Evolutionary conservation across 1,140 invertebrate species (phyloP), one percentile per base, ranked within the genome.

Genomic region (Neoseiulus cucumeris): DNA sequence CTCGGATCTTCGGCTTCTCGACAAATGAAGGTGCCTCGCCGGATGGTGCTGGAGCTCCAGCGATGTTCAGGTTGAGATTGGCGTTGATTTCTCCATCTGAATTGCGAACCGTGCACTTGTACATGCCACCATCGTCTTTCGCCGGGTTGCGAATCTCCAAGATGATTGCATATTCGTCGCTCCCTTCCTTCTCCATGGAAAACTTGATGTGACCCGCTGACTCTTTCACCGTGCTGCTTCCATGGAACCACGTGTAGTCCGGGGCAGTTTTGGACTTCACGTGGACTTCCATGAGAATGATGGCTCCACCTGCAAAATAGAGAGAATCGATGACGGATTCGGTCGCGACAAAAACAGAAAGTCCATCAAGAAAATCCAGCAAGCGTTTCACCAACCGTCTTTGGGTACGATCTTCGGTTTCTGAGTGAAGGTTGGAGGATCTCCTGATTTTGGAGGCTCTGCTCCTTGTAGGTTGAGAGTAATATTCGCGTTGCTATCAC

Each of bases 401-500:
- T 97, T 96, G 71, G 94, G 90, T 79, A 95, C 91, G 75, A 98
- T 97, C 77, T 86, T 84, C 44, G 94, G 93, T 80, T 96, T 95
- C 75, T 94, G 93, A 72, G 91, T 82, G 76, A 98, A 94, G 47
- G 88, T 89, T 64, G 94, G 94, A 68, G 91, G 87, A 66, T 74
- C 71, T 42, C 70, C 87, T 77, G 51, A 20, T 20, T 59, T 59
- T 9, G 51, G 51, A 25, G 51, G 51, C 51, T 59, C 51, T 17
- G 51, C 51, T 91, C 90, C 91, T 89, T 93, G 89, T 82, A 98
- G 96, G 78, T 98, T 98, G 70, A 98, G 85, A 71, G 92, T 90
- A 80, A 99, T 98, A 81, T 98, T 99, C 70, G 95, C 95, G 82
- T 98, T 98, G 78, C 91, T 95, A 82, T 98, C 94, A 76, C 95